phyloP scores from a whole-genome alignment of 2,888 invertebrate genomes.

The Galeopsomyia nigrocyanea region DNA sequence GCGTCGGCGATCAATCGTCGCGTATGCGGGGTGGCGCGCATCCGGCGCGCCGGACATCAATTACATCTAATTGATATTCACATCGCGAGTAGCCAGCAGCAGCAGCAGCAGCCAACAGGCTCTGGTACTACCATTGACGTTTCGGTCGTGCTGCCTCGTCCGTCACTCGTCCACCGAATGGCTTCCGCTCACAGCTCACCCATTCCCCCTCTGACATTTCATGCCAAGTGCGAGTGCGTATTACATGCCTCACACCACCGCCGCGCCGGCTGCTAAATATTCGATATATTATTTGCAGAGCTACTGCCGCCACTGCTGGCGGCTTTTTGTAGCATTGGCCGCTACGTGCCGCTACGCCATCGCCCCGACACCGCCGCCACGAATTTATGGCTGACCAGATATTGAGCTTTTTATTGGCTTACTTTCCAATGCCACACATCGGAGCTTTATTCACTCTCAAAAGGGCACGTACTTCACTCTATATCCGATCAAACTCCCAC shows the following conservation, averaged over 20 bases:
- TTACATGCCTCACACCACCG: background rate
- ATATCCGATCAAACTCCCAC: no score
- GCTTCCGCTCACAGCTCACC: conserved; percentile 12
- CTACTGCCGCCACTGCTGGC: no score
- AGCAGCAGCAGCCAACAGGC: background rate
- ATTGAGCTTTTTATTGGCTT: no score
- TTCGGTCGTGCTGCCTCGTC: conserved; percentile 1
- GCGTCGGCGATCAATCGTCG: conserved; percentile 17
- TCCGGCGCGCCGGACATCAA: conserved; percentile 52
- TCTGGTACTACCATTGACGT: conserved; percentile 29
- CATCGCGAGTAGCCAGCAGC: conserved; percentile 38
- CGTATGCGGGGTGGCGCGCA: conserved; percentile 1
- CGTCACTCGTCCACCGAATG: conserved; percentile 1
- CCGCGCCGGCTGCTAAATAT: background rate
- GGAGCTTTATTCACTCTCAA: no score
- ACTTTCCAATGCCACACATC: no score
- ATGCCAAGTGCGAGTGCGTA: conserved; percentile 7
- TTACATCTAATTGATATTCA: conserved; percentile 59
- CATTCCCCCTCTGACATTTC: conserved; percentile 18
- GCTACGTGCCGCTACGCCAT: no score
- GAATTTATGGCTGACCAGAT: no score
- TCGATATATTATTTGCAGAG: conserved; percentile 1
- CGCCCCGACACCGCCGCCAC: no score
- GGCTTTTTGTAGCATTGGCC: no score
- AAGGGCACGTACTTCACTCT: no score